These are phyloP conservation scores for Diplolepis rosae DNA, from an alignment of 2,888 invertebrate species.

Conservation along the genomic window DNA sequence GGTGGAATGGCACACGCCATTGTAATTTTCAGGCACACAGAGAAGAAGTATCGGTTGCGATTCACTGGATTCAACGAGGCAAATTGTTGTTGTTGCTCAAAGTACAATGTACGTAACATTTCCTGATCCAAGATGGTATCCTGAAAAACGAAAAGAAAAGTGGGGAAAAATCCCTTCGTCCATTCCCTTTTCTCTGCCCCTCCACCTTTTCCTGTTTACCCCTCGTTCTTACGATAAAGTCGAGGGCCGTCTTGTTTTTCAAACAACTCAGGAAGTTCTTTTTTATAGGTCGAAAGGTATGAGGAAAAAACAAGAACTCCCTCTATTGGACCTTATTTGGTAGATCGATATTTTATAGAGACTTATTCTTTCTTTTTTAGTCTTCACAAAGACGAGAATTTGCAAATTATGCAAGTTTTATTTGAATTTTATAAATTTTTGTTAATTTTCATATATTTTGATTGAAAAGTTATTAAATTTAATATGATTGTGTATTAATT, in stretches of 20 bases:
- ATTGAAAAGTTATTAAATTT: too few species aligned
- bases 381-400: too few species aligned
- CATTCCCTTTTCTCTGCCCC: background rate
- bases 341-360: background rate
- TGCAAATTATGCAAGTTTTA: too few species aligned
- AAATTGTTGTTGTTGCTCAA: slow-evolving; percentile 52
- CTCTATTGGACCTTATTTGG: background rate
- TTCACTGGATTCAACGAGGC: slow-evolving; percentile 57
- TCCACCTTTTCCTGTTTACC: too few species aligned
- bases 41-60: slow-evolving; percentile 48
- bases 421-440: too few species aligned
- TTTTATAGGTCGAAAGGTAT: background rate
- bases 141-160: background rate
- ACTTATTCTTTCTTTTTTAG: too few species aligned
- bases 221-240: background rate
- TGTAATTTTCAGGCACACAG: slow-evolving; percentile 48
- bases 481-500: too few species aligned
- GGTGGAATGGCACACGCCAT: slow-evolving; percentile 50
- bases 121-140: slow-evolving; percentile 38
- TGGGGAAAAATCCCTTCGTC: background rate
- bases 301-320: background rate
- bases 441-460: too few species aligned
- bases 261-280: background rate
- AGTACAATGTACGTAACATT: slow-evolving; percentile 48
- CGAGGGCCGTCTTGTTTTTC: background rate